These are phyloP conservation scores for Cyanistes caeruleus DNA, from an alignment of 2,113 vertebrate species.

Conservation along the genomic window DNA sequence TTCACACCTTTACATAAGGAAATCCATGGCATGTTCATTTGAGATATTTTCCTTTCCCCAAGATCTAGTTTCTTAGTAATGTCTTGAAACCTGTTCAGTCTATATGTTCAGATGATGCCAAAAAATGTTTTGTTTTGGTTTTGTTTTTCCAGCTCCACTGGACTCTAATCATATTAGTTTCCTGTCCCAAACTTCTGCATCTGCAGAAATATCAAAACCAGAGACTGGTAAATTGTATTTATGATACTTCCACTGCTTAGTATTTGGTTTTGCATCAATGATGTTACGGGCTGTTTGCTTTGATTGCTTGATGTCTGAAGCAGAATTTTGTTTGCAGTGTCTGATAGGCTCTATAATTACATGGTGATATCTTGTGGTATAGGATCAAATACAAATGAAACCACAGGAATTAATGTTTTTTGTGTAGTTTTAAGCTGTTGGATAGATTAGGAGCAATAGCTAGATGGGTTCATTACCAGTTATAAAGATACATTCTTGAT, in stretches of 20 bases:
- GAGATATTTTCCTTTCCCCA: not conserved
- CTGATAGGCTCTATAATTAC: not conserved
- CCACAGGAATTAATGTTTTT: not conserved
- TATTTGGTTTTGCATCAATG: not conserved
- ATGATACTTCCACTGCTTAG: not conserved
- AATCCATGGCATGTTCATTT: not conserved
- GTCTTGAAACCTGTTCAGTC: not conserved
- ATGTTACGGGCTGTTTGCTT: not conserved
- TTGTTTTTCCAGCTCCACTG: conserved; percentile 12
- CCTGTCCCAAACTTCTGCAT: not conserved
- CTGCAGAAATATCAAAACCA: conserved; percentile 37
- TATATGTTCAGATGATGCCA: not conserved
- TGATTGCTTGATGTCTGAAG: not conserved
- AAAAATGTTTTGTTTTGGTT: not conserved
- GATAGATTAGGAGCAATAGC: not conserved
- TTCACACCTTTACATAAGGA: not conserved
- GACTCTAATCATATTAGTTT: not conserved
- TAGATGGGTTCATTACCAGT: not conserved
- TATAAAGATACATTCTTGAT: not conserved
- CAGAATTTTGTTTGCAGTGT: not conserved
- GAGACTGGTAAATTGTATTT: conserved; percentile 13
- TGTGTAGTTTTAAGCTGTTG: not conserved
- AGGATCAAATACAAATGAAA: not conserved
- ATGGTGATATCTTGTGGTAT: not conserved
- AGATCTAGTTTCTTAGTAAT: not conserved